These are phyloP conservation scores for Harpalus rubripes DNA, from an alignment of 2,888 invertebrate species.

Conservation along the genomic window DNA sequence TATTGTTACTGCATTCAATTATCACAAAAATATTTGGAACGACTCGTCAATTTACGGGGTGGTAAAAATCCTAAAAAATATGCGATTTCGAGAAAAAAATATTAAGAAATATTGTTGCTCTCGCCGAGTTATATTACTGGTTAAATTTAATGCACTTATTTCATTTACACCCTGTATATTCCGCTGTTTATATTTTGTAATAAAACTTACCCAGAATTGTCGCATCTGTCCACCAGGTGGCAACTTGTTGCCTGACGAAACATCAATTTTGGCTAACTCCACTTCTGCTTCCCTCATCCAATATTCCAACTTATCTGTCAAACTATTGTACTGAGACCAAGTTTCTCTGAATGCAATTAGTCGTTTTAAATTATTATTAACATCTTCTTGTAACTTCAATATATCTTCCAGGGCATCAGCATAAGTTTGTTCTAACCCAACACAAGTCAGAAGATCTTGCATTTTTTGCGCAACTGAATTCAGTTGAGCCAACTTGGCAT, in stretches of 20 bases:
- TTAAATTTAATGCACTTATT: too few species aligned
- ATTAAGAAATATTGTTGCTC: too few species aligned
- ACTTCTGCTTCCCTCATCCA: constrained; percentile 88
- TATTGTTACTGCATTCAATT: too few species aligned
- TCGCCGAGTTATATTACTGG: too few species aligned
- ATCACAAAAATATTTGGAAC: too few species aligned
- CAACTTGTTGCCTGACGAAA: constrained; percentile 81
- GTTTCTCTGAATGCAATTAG: constrained; percentile 87
- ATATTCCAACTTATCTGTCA: constrained; percentile 86
- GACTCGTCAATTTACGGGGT: too few species aligned
- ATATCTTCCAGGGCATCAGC: constrained; percentile 86
- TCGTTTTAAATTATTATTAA: constrained; percentile 85
- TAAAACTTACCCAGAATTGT: constrained; percentile 85
- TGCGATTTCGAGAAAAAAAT: too few species aligned
- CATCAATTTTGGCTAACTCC: constrained; percentile 83
- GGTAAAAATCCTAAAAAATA: too few species aligned
- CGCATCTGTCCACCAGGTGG: constrained; percentile 86
- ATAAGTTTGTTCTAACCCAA: constrained; percentile 87
- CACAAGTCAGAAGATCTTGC: constrained; percentile 86
- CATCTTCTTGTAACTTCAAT: constrained; percentile 86
- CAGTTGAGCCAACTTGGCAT: constrained; percentile 87
- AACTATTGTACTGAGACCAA: constrained; percentile 87
- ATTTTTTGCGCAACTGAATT: constrained; percentile 86
- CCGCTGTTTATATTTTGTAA: not conserved
- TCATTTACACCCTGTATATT: too few species aligned